Evolutionary conservation across 2,797 vertebrate species (phyloP).

Genomic region (Enteromius trimaculatus): DNA sequence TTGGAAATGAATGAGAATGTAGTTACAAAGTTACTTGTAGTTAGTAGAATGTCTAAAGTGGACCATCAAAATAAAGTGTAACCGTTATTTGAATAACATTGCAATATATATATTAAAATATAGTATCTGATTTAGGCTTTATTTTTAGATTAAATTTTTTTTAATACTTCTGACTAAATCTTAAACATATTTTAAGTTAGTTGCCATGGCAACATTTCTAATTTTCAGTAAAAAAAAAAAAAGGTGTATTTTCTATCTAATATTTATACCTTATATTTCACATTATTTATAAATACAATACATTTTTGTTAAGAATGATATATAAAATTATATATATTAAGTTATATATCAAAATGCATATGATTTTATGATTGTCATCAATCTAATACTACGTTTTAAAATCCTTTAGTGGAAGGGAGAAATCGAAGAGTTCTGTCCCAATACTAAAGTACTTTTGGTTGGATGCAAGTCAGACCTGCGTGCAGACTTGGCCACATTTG

Average conservation of each 20-base stretch:
- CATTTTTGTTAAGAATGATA: no score
- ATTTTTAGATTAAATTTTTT: not conserved
- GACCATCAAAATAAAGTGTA: no score
- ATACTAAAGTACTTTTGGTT: slow-evolving; percentile 88
- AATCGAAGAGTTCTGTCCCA: slow-evolving; percentile 89
- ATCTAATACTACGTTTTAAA: slow-evolving; percentile 15
- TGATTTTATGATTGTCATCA: not conserved
- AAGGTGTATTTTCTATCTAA: not conserved
- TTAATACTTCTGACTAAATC: not conserved
- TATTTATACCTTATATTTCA: no score
- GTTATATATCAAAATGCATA: not conserved
- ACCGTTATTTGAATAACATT: not conserved
- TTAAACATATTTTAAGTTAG: not conserved
- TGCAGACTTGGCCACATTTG: slow-evolving; percentile 85
- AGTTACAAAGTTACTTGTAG: no score
- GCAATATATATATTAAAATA: not conserved
- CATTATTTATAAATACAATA: no score
- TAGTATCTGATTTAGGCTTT: not conserved
- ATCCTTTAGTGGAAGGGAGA: slow-evolving; percentile 73
- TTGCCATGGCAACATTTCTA: not conserved
- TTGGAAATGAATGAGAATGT: no score
- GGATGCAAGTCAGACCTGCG: slow-evolving; percentile 90
- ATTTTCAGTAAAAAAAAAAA: not conserved
- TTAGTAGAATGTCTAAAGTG: no score
- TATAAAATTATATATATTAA: no score